Percentiles rank a stretch among this genome's conserved stretches.
phyloP scores from a whole-genome alignment of 2,797 vertebrate species.

The Geotrypetes seraphini region DNA sequence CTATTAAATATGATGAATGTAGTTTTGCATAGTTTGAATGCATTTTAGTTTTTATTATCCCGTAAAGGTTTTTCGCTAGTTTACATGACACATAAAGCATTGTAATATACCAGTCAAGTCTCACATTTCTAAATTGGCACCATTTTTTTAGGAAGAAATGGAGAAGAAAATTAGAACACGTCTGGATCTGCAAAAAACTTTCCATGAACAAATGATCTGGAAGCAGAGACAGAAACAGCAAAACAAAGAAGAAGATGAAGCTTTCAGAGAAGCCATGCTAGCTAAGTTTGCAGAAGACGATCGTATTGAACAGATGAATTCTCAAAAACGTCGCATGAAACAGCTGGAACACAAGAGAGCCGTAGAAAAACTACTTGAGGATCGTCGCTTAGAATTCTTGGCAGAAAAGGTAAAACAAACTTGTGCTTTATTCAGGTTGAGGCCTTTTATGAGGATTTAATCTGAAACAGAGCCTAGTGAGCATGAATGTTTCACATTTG shows the following conservation, averaged over 20 bases:
- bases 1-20: no score
- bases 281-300: slow-evolving; percentile 84
- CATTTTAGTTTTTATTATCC: no score
- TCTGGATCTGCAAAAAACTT: slow-evolving; percentile 64
- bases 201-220: slow-evolving; percentile 69
- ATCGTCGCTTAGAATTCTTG: slow-evolving; percentile 55
- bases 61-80: no score
- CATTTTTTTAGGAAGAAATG: slow-evolving; percentile 70
- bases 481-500: no score
- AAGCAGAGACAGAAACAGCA: slow-evolving; percentile 60
- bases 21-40: no score
- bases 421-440: neutral
- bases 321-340: slow-evolving; percentile 76
- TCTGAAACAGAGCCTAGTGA: no score
- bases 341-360: slow-evolving; percentile 75
- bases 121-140: no score
- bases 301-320: slow-evolving; percentile 80
- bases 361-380: slow-evolving; percentile 73
- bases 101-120: no score
- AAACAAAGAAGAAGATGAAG: slow-evolving; percentile 70
- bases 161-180: slow-evolving; percentile 71
- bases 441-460: neutral
- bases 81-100: no score
- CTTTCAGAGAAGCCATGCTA: slow-evolving; percentile 62
- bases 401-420: slow-evolving; percentile 66